Evolutionary conservation across 2,113 vertebrate genomes (phyloP).

Genomic region (Euleptes europaea): DNA sequence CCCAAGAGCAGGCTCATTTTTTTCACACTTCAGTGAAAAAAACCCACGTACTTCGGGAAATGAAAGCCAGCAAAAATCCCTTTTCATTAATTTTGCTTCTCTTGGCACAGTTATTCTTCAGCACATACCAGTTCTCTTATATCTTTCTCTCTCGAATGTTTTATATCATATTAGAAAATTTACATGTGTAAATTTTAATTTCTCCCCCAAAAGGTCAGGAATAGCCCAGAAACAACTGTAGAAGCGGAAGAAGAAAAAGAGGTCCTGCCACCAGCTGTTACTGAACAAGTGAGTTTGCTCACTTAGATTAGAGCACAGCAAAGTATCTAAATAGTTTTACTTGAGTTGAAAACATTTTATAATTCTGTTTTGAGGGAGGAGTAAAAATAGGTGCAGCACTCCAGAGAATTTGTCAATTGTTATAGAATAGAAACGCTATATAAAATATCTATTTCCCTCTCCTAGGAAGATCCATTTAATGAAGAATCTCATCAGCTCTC

Average conservation of each 20-base stretch:
- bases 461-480: constrained; percentile 85
- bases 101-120: no score
- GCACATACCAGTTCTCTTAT: background rate
- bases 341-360: background rate
- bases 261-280: constrained; percentile 35
- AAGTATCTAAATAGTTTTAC: background rate
- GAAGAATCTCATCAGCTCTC: constrained; percentile 77
- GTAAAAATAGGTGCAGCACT: background rate
- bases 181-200: background rate
- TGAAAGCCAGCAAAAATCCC: no score
- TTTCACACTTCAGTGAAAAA: no score
- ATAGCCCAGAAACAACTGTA: constrained; percentile 76
- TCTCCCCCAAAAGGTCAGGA: constrained; percentile 59
- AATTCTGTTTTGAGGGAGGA: background rate
- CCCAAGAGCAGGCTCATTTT: background rate
- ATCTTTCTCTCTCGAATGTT: background rate
- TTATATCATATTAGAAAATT: background rate
- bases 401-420: background rate
- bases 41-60: no score
- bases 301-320: background rate
- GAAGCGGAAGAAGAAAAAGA: constrained; percentile 73
- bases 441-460: background rate
- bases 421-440: background rate
- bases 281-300: constrained; percentile 65
- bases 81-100: no score